Evolutionary conservation across 1,140 invertebrate genomes (phyloP), one percentile per base, ranked within the genome.

Genomic region (Augochlora pura): DNA sequence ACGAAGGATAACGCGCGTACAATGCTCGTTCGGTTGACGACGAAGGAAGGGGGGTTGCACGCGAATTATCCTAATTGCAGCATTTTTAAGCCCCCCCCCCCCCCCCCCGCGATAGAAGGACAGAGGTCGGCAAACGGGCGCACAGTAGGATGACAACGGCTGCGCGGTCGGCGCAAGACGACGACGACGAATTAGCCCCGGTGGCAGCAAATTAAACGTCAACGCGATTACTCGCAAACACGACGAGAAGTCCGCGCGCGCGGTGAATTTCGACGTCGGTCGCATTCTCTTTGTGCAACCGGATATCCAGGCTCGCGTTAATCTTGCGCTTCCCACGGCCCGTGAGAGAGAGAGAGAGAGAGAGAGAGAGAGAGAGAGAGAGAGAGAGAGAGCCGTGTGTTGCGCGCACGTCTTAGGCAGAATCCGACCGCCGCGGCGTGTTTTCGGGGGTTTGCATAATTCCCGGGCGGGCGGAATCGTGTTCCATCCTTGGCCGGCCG

Each of bases 231-330:
- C 77, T 75, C 57, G 60, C 66, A 70, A 70, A 64, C 54, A 76
- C 69, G 66, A 62, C 69, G 32, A n/a, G n/a, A n/a, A n/a, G n/a
- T n/a, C n/a, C n/a, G 46, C 23, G 60, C 70, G n/a, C 49, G 25
- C 72, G 72, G 62, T 60, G 63, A 75, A 85, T 85, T 86, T 86
- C 80, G 83, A 78, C 74, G 70, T 42, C 62, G 69, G 74, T 84
- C 74, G 80, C 66, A 82, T 86, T 86, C 83, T 75, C 83, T 86
- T 86, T 86, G 84, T 85, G 80, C 84, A 72, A 86, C 79, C 69
- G 65, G 69, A 85, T 84, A 85, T 84, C 78, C 78, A 52, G 66
- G 80, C 60, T 85, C 71, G 70, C 75, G 83, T 71, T 86, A 85
- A 86, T 86, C 80, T 76, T 46, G 54, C 79, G 79, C 73, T 81